Evolutionary conservation across 1,140 invertebrate genomes (phyloP).

Genomic region (Aethina tumida): DNA sequence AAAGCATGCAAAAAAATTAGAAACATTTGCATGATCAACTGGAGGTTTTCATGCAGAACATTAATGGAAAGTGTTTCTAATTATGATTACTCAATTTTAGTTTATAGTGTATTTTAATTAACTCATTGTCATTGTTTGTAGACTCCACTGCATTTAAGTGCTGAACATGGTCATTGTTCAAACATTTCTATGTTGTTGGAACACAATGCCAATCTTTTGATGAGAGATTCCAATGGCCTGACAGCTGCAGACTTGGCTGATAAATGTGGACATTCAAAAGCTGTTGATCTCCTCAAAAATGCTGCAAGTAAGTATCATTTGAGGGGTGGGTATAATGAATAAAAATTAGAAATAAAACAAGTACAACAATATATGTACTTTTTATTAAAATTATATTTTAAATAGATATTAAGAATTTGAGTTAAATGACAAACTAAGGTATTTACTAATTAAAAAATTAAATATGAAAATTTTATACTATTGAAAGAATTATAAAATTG

Average conservation of each 20-base stretch:
- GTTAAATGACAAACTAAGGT: background rate
- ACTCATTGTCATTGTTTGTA: constrained; percentile 33
- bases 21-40: background rate
- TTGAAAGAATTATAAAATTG: background rate
- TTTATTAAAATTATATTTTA: background rate
- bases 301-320: constrained; percentile 49
- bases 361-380: no score
- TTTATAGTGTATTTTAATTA: constrained; percentile 7
- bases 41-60: background rate
- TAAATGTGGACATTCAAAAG: constrained; percentile 55
- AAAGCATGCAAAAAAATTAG: background rate
- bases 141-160: constrained; percentile 71
- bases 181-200: constrained; percentile 60
- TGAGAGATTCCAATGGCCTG: constrained; percentile 55
- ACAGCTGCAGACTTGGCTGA: constrained; percentile 68
- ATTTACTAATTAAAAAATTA: constrained; percentile 1
- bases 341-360: no score
- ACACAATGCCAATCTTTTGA: constrained; percentile 54
- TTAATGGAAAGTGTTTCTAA: no score
- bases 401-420: background rate
- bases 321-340: no score
- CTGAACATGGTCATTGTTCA: constrained; percentile 65
- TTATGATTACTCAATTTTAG: no score
- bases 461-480: background rate
- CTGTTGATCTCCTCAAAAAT: constrained; percentile 54